Evolutionary conservation across 2,888 invertebrate species (phyloP).

Genomic region (Horisme vitalbata): DNA sequence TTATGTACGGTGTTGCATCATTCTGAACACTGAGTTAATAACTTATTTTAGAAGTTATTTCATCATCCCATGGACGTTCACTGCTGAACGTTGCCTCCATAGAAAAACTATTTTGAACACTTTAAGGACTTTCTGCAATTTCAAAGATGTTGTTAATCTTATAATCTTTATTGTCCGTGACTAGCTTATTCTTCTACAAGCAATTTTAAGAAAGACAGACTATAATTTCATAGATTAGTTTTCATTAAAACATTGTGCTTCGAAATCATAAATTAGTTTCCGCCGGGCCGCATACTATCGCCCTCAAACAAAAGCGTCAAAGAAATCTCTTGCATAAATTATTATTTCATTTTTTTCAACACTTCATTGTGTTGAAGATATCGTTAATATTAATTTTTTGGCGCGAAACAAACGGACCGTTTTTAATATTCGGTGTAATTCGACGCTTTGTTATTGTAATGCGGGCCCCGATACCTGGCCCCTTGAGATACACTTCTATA

Average conservation of each 20-base stretch:
- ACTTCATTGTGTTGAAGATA: slow-evolving; percentile 74
- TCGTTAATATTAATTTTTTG: slow-evolving; percentile 83
- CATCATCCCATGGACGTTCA: too few relatives aligned
- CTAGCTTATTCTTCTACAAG: too few relatives aligned
- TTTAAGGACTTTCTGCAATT: too few relatives aligned
- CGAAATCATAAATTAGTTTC: slow-evolving; percentile 24
- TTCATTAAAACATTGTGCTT: slow-evolving; percentile 16
- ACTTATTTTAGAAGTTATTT: too few relatives aligned
- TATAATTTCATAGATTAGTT: slow-evolving; percentile 1
- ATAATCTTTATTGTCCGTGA: too few relatives aligned
- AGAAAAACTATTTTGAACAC: too few relatives aligned
- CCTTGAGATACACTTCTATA: slow-evolving; percentile 21
- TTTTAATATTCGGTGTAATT: slow-evolving; percentile 72
- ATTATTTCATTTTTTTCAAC: slow-evolving; percentile 63
- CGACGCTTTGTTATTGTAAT: slow-evolving; percentile 79
- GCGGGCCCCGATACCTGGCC: slow-evolving; percentile 38
- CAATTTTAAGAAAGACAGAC: too few relatives aligned
- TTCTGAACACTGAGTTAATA: too few relatives aligned
- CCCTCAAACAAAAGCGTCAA: slow-evolving; percentile 69
- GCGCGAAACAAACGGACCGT: slow-evolving; percentile 72
- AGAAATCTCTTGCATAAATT: slow-evolving; percentile 79
- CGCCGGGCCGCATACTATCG: slow-evolving; percentile 40
- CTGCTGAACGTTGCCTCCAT: too few relatives aligned
- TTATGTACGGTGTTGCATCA: slow-evolving; percentile 12
- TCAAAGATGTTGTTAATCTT: too few relatives aligned